phyloP scores from a whole-genome alignment of 1,140 invertebrate species.

The Melanaphis sacchari region DNA sequence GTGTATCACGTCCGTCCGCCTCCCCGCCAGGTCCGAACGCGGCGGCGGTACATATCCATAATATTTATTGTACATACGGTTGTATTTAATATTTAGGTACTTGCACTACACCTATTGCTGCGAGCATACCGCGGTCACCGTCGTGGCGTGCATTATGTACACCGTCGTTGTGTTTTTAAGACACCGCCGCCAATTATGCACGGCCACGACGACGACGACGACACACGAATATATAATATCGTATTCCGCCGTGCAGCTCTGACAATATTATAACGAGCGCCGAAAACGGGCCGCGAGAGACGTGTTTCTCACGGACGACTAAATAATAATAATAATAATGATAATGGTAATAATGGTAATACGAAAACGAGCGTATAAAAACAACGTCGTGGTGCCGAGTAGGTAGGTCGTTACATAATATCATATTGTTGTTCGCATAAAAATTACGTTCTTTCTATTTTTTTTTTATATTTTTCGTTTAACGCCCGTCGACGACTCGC shows the following conservation, averaged over 20 bases:
- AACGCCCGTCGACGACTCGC: not conserved
- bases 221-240: conserved; percentile 7
- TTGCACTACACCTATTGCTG: not conserved
- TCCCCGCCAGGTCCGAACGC: not conserved
- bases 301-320: conserved; percentile 7
- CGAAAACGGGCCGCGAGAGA: conserved; percentile 3
- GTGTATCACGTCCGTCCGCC: conserved; percentile 27
- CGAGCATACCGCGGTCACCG: not conserved
- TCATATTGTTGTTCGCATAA: too few species aligned
- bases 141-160: not conserved
- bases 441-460: too few species aligned
- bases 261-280: not conserved
- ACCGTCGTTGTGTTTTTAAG: conserved; percentile 27
- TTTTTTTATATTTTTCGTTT: not conserved
- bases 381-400: not conserved
- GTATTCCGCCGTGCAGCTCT: not conserved
- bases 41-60: not conserved
- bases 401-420: not conserved
- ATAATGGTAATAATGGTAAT: not conserved
- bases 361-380: not conserved
- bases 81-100: not conserved
- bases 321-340: not conserved
- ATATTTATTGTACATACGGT: too few species aligned
- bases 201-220: conserved; percentile 7
- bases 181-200: conserved; percentile 55